These are phyloP conservation scores for Scalopus aquaticus DNA, from an alignment of 2,113 vertebrate species.

Conservation along the genomic window DNA sequence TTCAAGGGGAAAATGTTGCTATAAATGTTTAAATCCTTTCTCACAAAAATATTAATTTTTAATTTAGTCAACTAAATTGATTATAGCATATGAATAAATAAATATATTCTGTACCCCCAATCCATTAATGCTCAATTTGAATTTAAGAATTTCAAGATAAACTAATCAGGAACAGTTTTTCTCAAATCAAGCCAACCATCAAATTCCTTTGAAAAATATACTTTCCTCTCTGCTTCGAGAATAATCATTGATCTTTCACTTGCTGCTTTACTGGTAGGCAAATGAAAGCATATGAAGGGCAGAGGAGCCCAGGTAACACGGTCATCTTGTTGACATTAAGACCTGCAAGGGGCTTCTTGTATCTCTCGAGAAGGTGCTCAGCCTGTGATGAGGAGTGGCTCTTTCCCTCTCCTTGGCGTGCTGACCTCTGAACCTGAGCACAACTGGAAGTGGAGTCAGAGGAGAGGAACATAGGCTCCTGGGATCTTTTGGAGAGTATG, in stretches of 20 bases:
- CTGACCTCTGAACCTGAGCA: neutral
- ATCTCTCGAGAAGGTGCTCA: neutral
- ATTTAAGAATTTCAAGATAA: conserved; percentile 73
- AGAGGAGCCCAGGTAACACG: neutral
- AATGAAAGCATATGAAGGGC: neutral
- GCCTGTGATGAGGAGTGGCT: neutral
- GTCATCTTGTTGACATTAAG: neutral
- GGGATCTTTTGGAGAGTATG: neutral
- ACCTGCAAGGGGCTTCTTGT: neutral
- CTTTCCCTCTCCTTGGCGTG: neutral
- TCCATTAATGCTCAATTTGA: conserved; percentile 71
- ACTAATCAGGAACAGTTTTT: conserved; percentile 74
- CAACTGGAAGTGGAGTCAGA: neutral
- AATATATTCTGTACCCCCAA: neutral
- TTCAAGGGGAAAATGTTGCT: neutral
- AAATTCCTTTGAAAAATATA: conserved; percentile 57
- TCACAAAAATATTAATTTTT: conserved; percentile 60
- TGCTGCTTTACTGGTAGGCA: conserved; percentile 1
- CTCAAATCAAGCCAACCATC: conserved; percentile 80
- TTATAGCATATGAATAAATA: conserved; percentile 58
- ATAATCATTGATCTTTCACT: conserved; percentile 17
- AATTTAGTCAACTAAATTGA: conserved; percentile 48
- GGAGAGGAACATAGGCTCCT: neutral
- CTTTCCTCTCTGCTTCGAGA: conserved; percentile 45
- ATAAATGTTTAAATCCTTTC: neutral